These are phyloP conservation scores for Junonia oenone DNA, from an alignment of 2,888 invertebrate genomes.

Conservation along the genomic window DNA sequence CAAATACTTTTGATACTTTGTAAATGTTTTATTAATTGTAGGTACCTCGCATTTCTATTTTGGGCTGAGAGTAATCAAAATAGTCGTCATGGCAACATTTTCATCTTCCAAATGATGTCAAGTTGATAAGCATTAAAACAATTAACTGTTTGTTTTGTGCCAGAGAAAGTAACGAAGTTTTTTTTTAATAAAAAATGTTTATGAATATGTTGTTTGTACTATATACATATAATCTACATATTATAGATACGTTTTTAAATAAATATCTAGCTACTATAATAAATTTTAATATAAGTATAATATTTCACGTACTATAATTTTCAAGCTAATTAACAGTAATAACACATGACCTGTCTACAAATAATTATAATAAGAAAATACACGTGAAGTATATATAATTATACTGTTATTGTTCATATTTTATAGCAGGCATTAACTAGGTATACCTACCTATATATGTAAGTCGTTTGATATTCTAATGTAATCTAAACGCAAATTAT, in stretches of 20 bases:
- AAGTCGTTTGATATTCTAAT: neutral
- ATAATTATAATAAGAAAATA: no score
- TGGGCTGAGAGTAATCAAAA: neutral
- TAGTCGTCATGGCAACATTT: neutral
- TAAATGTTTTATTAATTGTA: neutral
- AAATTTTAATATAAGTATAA: no score
- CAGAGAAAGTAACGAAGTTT: neutral
- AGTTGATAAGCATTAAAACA: neutral
- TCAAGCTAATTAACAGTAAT: no score
- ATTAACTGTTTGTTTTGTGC: neutral
- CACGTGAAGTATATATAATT: no score
- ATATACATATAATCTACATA: no score
- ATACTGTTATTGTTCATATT: no score
- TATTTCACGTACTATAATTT: no score
- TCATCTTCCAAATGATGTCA: neutral
- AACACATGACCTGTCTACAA: no score
- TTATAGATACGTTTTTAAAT: no score
- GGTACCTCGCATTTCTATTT: neutral
- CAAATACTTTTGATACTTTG: neutral
- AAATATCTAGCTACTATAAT: no score
- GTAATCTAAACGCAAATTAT: neutral
- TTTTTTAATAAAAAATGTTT: neutral
- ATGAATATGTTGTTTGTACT: no score
- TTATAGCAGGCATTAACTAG: no score
- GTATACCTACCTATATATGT: neutral